Percentiles rank a stretch among this genome's conserved stretches.
These are phyloP conservation scores for pig (Sus scrofa) DNA, from an alignment of 2,113 vertebrate genomes.

Conservation along the genomic window T2T-Sscrofa CM000816.6:97037501-97038000, in stretches of 20 bases:
- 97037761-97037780: background rate
- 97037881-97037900: constrained; percentile 25
- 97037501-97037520: background rate
- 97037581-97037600: background rate
- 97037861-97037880: constrained; percentile 46
- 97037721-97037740: constrained; percentile 18
- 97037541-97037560: constrained; percentile 24
- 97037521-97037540: background rate
- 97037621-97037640: constrained; percentile 4
- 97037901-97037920: constrained; percentile 63
- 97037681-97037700: background rate
- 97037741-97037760: background rate
- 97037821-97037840: background rate
- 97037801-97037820: constrained; percentile 32
- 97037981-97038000: constrained; percentile 65
- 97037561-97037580: background rate
- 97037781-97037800: background rate
- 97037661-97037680: background rate
- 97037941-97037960: background rate
- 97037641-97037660: background rate
- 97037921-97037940: constrained; percentile 48
- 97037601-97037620: background rate
- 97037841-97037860: background rate
- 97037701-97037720: constrained; percentile 52
- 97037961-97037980: constrained; percentile 74